phyloP scores from a whole-genome alignment of 2,797 vertebrate species.

The Fringilla coelebs region DNA sequence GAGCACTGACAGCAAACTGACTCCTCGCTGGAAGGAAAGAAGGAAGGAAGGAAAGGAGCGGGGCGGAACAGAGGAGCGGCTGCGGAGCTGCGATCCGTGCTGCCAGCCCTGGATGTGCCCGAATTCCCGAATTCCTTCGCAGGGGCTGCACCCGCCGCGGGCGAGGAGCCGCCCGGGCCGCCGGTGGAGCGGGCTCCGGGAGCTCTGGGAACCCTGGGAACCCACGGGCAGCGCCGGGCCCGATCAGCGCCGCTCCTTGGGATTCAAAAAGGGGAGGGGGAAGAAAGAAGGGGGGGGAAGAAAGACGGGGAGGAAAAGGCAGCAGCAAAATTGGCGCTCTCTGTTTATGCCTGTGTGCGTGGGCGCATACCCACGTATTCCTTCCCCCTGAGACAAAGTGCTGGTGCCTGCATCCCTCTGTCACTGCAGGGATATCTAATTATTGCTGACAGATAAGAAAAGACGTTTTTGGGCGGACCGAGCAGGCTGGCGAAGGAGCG shows the following conservation, averaged over 20 bases:
- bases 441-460: not conserved
- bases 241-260: not conserved
- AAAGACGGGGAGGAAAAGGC: not conserved
- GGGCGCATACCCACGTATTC: not conserved
- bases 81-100: not conserved
- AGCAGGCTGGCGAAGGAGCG: not conserved
- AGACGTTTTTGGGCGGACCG: not conserved
- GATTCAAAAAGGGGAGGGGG: not conserved
- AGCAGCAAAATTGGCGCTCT: not conserved
- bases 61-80: not conserved
- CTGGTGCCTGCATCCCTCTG: not conserved
- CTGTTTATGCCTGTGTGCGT: not conserved
- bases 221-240: not conserved
- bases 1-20: not conserved
- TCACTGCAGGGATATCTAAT: not conserved
- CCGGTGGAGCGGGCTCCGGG: not conserved
- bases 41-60: not conserved
- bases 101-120: not conserved
- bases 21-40: not conserved
- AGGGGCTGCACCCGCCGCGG: not conserved
- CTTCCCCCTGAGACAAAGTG: not conserved
- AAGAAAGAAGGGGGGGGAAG: not conserved
- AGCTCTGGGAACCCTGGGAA: not conserved
- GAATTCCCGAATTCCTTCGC: not conserved
- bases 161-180: not conserved